Percentiles rank a stretch among this genome's conserved stretches.
These are phyloP conservation scores for Sarcophilus harrisii DNA, from an alignment of 2,797 vertebrate species.

Conservation along the genomic window DNA sequence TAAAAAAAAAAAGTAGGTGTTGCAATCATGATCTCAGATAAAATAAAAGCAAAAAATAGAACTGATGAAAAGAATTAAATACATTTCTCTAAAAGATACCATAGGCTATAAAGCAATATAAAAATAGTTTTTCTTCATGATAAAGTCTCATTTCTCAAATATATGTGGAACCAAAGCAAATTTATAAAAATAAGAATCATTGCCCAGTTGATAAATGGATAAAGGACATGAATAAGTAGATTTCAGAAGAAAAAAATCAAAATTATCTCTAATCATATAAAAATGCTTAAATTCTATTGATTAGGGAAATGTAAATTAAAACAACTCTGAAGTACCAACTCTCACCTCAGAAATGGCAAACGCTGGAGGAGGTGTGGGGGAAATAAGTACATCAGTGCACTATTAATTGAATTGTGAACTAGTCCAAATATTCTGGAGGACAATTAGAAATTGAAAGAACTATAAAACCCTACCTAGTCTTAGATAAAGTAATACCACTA, in stretches of 20 bases:
- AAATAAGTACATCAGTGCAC: neutral
- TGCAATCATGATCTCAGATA: too few species aligned
- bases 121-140: too few species aligned
- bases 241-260: neutral
- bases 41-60: too few species aligned
- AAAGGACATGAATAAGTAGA: neutral
- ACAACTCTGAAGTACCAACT: too few species aligned
- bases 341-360: neutral
- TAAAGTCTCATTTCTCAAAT: too few species aligned
- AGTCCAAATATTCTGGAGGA: neutral
- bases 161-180: too few species aligned
- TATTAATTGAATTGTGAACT: neutral
- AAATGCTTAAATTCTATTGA: neutral
- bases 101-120: too few species aligned
- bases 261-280: neutral
- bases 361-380: neutral
- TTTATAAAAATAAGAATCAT: too few species aligned
- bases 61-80: too few species aligned
- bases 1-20: too few species aligned
- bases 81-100: too few species aligned
- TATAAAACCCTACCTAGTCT: neutral
- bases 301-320: neutral
- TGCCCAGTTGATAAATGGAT: too few species aligned
- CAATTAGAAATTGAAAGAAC: neutral
- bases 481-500: neutral